A percentile compares a stretch with the other conserved stretches of the same genome.
Conservation (phyloP, 2,113 vertebrate genomes). For the Macheiramphus alcinus region DNA sequence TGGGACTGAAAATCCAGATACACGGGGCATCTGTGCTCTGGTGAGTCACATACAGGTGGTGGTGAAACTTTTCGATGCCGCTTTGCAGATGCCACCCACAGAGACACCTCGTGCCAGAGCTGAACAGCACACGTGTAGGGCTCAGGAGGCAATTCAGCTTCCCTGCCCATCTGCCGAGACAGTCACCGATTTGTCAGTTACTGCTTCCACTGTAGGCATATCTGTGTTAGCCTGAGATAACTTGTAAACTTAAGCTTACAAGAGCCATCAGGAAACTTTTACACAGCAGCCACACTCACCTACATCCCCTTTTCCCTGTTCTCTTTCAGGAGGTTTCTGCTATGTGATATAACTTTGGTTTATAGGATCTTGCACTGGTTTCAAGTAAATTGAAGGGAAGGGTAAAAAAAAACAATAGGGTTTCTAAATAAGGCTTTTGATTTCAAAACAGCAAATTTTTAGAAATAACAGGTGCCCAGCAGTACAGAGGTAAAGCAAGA, state of each 20-base stretch:
- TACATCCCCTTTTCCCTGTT: neutral
- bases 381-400: neutral
- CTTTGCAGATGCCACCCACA: neutral
- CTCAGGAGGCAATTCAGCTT: neutral
- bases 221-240: neutral
- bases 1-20: neutral
- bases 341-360: neutral
- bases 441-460: neutral
- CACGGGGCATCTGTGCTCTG: neutral
- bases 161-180: neutral
- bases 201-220: neutral
- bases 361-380: neutral
- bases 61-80: accelerated
- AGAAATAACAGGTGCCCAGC: neutral
- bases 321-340: neutral
- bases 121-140: neutral
- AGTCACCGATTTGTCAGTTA: neutral
- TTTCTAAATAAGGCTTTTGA: neutral
- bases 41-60: neutral
- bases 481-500: neutral
- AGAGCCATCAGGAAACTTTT: neutral
- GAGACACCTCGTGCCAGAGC: neutral
- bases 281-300: neutral
- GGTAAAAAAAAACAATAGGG: neutral
- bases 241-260: neutral